A percentile compares a stretch with the other conserved stretches of the same genome.
Evolutionary conservation across 2,797 vertebrate species (phyloP).

Genomic region (Echeneis naucrates): DNA sequence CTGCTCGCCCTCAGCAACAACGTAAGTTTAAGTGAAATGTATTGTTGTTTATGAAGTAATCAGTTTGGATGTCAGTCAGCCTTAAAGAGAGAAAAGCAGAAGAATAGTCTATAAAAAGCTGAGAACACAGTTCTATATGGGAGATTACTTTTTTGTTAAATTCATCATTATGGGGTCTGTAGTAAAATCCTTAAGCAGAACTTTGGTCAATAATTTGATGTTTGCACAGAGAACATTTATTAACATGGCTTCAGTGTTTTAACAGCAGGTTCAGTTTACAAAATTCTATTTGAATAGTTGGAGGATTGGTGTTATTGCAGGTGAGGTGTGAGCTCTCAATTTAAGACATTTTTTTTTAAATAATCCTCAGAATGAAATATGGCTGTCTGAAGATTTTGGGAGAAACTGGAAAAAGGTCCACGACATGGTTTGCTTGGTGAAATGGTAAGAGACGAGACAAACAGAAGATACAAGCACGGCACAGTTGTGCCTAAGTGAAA

Average conservation of each 20-base stretch:
- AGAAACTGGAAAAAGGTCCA: slow-evolving; percentile 89
- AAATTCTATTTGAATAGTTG: background rate
- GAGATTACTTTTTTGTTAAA: background rate
- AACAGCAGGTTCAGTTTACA: background rate
- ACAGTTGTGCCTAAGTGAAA: slow-evolving; percentile 8
- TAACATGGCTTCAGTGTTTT: slow-evolving; percentile 19
- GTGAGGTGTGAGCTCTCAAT: background rate
- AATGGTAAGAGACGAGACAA: slow-evolving; percentile 89
- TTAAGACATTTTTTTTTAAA: background rate
- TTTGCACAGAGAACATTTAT: too few relatives aligned
- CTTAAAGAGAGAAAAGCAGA: too few relatives aligned
- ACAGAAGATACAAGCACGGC: background rate
- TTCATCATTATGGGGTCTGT: background rate
- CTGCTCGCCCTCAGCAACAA: slow-evolving; percentile 87
- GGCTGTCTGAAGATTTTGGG: slow-evolving; percentile 93
- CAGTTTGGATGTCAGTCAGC: background rate
- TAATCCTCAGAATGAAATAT: slow-evolving; percentile 88
- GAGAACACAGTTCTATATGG: background rate
- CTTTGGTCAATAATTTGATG: too few relatives aligned
- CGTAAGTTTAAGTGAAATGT: slow-evolving; percentile 77
- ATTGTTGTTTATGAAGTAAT: background rate
- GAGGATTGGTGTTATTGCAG: background rate
- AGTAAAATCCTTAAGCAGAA: slow-evolving; percentile 26
- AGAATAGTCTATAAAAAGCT: background rate
- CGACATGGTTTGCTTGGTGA: slow-evolving; percentile 90